A percentile compares a stretch with the other conserved stretches of the same genome.
These are phyloP conservation scores for Lasiurus cinereus DNA, from an alignment of 2,113 vertebrate species.

Conservation along the genomic window DNA sequence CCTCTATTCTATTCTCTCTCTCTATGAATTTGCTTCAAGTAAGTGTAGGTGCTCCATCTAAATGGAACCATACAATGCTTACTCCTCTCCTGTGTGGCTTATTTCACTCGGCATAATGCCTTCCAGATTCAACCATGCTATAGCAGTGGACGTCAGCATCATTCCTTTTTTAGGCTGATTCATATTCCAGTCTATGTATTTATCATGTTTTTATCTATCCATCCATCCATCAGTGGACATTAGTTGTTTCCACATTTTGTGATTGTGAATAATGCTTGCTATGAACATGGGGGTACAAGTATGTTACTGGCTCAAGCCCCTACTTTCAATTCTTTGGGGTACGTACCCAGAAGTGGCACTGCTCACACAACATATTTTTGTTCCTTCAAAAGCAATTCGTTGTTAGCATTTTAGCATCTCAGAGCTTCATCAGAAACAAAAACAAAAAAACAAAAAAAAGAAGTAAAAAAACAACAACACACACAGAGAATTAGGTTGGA, in stretches of 20 bases:
- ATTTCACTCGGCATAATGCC: background rate
- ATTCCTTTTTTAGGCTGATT: conserved; percentile 17
- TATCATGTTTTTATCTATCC: background rate
- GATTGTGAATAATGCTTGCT: background rate
- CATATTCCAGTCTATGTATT: background rate
- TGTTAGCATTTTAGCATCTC: background rate
- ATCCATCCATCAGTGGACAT: background rate
- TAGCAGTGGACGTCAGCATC: background rate
- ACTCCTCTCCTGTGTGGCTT: background rate
- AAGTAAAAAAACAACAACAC: background rate
- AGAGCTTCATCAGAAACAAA: background rate
- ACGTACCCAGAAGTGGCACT: background rate
- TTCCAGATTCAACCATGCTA: background rate
- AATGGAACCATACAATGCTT: background rate
- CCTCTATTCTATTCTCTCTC: background rate
- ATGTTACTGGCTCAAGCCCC: background rate
- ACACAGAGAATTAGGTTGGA: background rate
- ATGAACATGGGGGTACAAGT: background rate
- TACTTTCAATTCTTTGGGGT: background rate
- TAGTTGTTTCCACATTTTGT: background rate
- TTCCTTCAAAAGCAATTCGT: conserved; percentile 35
- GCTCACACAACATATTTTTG: conserved; percentile 39
- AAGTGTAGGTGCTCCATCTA: background rate
- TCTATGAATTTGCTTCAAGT: background rate
- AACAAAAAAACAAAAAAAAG: background rate